Evolutionary conservation across 2,113 vertebrate species (phyloP), one percentile per base, ranked within the genome.

Genomic region (Oncorhynchus tshawytscha): DNA sequence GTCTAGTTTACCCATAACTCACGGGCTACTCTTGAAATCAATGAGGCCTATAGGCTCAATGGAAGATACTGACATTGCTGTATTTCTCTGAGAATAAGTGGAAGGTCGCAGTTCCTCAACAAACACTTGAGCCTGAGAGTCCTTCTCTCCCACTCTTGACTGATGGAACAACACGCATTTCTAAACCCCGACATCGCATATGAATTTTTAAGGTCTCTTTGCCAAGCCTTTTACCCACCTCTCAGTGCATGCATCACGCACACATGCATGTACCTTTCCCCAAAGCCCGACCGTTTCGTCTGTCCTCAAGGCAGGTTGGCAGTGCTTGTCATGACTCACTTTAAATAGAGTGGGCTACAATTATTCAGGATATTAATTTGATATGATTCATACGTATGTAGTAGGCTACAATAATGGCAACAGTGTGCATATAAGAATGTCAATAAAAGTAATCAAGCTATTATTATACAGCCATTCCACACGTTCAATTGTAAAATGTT

Each of bases 301-400:
- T 88, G 89, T 90, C 94, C 94, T 89, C 88, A 91, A 86, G 95
- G 92, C 92, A 91, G 24, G 89, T 92, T 93, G 93, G 93, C 93
- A 91, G 88, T 90, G 39, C 39, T 9, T 45, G 39, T 12, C 39
- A 45, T 45, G 8, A 9, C 89, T 92, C 93, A 93, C 84, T 89
- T 89, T 89, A 85, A 86, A 91, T 89, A 93, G 93, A 94, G 93
- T 91, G 92, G 92, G 77, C 91, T 90, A 91, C 80, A 92, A 93
- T 93, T 92, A 91, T 90, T 90, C 88, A 92, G 81, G 85, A 69
- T 9, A 70, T 48, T 49, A 15, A 70, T 68, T 25, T 49, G n/a
- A 22, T 24, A 22, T 22, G 6, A 24, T 22, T 20, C 13, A 57
- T 57, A 57, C 54, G 39, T 45, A 45, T 20, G 39, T 45, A 12